phyloP scores from a whole-genome alignment of 1,140 invertebrate genomes.

The Brachionus calyciflorus region DNA sequence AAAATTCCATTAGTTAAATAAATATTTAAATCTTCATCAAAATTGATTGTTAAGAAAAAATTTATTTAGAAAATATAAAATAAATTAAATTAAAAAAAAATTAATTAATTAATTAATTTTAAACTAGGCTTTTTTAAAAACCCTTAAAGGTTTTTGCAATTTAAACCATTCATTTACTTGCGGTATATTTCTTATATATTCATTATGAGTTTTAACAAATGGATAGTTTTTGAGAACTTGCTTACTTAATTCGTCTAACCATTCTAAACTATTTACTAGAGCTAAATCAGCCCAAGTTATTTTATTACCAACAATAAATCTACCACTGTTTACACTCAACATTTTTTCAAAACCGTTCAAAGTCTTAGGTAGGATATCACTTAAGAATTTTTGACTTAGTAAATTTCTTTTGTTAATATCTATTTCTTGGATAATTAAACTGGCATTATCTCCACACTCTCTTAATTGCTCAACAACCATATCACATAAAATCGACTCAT shows the following conservation, averaged over 20 bases:
- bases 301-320: conserved; percentile 21
- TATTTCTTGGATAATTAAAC: neutral
- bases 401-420: conserved; percentile 13
- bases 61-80: neutral
- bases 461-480: conserved; percentile 41
- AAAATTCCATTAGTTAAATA: no score
- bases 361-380: conserved; percentile 14
- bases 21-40: no score
- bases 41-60: neutral
- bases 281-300: conserved; percentile 43
- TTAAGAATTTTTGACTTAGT: neutral
- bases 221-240: neutral
- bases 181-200: conserved; percentile 20
- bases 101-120: neutral
- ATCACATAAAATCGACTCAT: conserved; percentile 7
- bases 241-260: conserved; percentile 17
- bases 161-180: conserved; percentile 23
- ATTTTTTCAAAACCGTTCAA: conserved; percentile 33
- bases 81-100: neutral
- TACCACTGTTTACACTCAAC: neutral
- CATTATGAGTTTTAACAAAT: conserved; percentile 16
- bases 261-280: neutral
- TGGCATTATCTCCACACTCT: conserved; percentile 13
- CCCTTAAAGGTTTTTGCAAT: conserved; percentile 25
- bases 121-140: conserved; percentile 27